A percentile compares a stretch with the other conserved stretches of the same genome.
phyloP scores from a whole-genome alignment of 2,113 vertebrate species.

The Ascaphus truei region DNA sequence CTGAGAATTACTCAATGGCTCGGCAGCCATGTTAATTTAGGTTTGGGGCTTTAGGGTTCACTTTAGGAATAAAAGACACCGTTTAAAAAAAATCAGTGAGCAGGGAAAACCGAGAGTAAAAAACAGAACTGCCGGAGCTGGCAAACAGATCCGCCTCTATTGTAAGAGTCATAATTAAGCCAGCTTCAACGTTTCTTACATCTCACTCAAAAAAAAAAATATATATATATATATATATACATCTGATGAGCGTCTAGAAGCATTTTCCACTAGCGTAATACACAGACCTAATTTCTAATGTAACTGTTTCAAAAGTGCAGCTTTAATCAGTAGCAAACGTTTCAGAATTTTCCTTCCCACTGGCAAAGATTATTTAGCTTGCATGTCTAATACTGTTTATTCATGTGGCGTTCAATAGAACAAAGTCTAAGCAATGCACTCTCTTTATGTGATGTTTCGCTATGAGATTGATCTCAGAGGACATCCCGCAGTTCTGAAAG shows the following conservation, averaged over 20 bases:
- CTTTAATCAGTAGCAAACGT: slow-evolving; percentile 77
- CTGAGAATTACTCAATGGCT: too few species aligned
- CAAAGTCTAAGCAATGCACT: slow-evolving; percentile 71
- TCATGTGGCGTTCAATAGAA: slow-evolving; percentile 84
- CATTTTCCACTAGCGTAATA: not conserved
- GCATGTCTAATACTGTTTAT: slow-evolving; percentile 83
- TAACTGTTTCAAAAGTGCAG: slow-evolving; percentile 66
- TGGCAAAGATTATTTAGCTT: slow-evolving; percentile 73
- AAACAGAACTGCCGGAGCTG: too few species aligned
- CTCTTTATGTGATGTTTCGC: slow-evolving; percentile 97
- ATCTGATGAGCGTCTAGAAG: not conserved
- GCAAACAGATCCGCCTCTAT: too few species aligned
- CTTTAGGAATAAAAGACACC: too few species aligned
- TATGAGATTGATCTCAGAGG: slow-evolving; percentile 95
- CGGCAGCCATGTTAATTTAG: too few species aligned
- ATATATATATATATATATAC: too few species aligned
- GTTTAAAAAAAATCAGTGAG: too few species aligned
- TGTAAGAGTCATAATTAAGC: too few species aligned
- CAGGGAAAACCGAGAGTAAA: too few species aligned
- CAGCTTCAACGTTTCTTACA: too few species aligned
- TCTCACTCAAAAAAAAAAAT: too few species aligned
- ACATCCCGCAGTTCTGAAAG: slow-evolving; percentile 95
- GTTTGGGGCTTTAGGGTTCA: too few species aligned
- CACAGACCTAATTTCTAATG: slow-evolving; percentile 70
- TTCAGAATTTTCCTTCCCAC: slow-evolving; percentile 76